These are phyloP conservation scores for Diarsia mendica DNA, from an alignment of 2,888 invertebrate species.

Conservation along the genomic window DNA sequence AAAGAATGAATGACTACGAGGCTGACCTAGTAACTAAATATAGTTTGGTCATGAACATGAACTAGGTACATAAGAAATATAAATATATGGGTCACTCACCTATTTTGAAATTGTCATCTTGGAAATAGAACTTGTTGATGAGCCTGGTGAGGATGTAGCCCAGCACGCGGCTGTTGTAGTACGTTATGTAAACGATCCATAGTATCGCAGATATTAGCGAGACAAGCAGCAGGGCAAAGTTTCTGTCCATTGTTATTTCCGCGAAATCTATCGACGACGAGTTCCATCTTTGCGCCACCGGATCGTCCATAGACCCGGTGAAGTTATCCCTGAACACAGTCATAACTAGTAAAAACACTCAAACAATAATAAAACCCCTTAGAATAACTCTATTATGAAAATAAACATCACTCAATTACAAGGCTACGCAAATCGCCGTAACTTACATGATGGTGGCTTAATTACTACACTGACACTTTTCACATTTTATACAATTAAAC, in stretches of 20 bases:
- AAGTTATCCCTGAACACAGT: slow-evolving; percentile 81
- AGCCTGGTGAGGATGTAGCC: slow-evolving; percentile 97
- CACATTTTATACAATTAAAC: slow-evolving; percentile 78
- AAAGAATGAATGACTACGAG: neutral
- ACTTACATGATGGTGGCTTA: slow-evolving; percentile 80
- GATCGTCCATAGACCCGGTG: slow-evolving; percentile 77
- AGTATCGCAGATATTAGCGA: slow-evolving; percentile 95
- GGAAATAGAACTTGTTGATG: slow-evolving; percentile 96
- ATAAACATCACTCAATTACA: slow-evolving; percentile 73
- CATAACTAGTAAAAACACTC: slow-evolving; percentile 61
- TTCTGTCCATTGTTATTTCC: slow-evolving; percentile 94
- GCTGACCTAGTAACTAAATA: slow-evolving; percentile 30
- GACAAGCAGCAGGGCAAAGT: slow-evolving; percentile 93
- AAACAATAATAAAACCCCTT: slow-evolving; percentile 65
- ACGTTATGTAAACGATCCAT: slow-evolving; percentile 98
- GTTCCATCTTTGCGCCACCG: slow-evolving; percentile 90
- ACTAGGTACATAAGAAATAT: slow-evolving; percentile 48
- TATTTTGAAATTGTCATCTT: slow-evolving; percentile 96
- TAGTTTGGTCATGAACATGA: slow-evolving; percentile 56
- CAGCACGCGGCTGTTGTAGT: slow-evolving; percentile 97
- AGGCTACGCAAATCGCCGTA: slow-evolving; percentile 71
- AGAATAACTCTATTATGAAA: slow-evolving; percentile 68
- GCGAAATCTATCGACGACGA: slow-evolving; percentile 90
- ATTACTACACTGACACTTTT: slow-evolving; percentile 72
- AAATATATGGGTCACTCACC: slow-evolving; percentile 89